phyloP scores from a whole-genome alignment of 2,888 invertebrate genomes.

The Physocephala rufipes region DNA sequence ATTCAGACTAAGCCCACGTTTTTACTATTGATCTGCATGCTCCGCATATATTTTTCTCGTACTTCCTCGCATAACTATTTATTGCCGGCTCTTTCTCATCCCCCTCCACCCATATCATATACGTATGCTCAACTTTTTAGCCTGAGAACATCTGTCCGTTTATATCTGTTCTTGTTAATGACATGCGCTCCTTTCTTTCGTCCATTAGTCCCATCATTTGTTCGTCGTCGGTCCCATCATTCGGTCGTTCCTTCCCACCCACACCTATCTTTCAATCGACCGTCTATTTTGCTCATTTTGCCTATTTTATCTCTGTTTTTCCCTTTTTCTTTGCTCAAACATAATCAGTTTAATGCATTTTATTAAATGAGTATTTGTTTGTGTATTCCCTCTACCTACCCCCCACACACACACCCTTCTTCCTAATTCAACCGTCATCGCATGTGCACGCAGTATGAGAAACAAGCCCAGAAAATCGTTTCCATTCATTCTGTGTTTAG shows the following conservation, averaged over 20 bases:
- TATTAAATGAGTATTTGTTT: slow-evolving; percentile 22
- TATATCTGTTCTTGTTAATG: not conserved
- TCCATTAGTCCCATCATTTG: not conserved
- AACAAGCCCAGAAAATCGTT: slow-evolving; percentile 34
- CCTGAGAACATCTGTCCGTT: not conserved
- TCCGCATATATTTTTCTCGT: not conserved
- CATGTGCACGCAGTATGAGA: slow-evolving; percentile 20
- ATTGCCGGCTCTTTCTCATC: not conserved
- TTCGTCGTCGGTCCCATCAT: no score
- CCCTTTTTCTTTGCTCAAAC: slow-evolving; percentile 12
- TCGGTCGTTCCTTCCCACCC: not conserved
- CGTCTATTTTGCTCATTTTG: not conserved
- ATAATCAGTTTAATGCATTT: slow-evolving; percentile 34
- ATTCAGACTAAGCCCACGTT: not conserved
- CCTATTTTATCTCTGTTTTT: no score
- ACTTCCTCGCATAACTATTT: slow-evolving; percentile 1
- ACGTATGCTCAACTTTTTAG: slow-evolving; percentile 4
- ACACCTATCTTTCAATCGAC: not conserved
- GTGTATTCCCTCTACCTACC: not conserved
- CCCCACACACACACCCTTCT: not conserved
- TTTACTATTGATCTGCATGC: no score
- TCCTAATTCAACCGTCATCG: not conserved
- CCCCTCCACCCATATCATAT: not conserved
- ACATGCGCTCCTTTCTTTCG: not conserved
- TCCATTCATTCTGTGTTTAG: slow-evolving; percentile 35